A percentile compares a stretch with the other conserved stretches of the same genome.
These are phyloP conservation scores for Augochlorella aurata DNA, from an alignment of 2,888 invertebrate genomes.

Conservation along the genomic window DNA sequence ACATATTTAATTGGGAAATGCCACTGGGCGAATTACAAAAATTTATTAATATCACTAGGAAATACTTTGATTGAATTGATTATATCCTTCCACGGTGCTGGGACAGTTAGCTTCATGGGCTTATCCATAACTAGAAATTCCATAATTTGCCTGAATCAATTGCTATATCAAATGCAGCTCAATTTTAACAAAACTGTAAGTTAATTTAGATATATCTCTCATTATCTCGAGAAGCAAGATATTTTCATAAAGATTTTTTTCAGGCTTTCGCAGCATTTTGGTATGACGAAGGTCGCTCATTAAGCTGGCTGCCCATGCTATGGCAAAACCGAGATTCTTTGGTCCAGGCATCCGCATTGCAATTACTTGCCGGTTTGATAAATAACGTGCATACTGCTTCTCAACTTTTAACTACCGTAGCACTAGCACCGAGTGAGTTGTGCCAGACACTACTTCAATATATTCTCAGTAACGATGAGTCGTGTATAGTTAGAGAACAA, in stretches of 20 bases:
- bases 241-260: background rate
- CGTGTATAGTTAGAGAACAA: slow-evolving; percentile 84
- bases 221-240: background rate
- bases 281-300: slow-evolving; percentile 73
- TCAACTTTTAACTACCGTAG: slow-evolving; percentile 74
- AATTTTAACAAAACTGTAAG: slow-evolving; percentile 80
- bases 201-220: slow-evolving; percentile 14
- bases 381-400: slow-evolving; percentile 72
- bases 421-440: slow-evolving; percentile 74
- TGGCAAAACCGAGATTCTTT: slow-evolving; percentile 83
- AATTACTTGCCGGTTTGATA: slow-evolving; percentile 83
- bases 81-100: slow-evolving; percentile 83
- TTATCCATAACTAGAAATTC: slow-evolving; percentile 83
- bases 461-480: slow-evolving; percentile 82
- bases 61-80: slow-evolving; percentile 83
- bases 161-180: slow-evolving; percentile 82
- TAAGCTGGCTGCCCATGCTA: slow-evolving; percentile 82
- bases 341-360: slow-evolving; percentile 83
- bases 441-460: slow-evolving; percentile 73
- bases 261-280: slow-evolving; percentile 75
- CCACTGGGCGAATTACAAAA: slow-evolving; percentile 82
- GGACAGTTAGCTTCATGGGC: slow-evolving; percentile 84
- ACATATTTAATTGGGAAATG: slow-evolving; percentile 82
- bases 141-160: slow-evolving; percentile 83
- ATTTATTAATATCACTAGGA: slow-evolving; percentile 79